These are phyloP conservation scores for Nomada hirtipes DNA, from an alignment of 2,888 invertebrate genomes.

Conservation along the genomic window DNA sequence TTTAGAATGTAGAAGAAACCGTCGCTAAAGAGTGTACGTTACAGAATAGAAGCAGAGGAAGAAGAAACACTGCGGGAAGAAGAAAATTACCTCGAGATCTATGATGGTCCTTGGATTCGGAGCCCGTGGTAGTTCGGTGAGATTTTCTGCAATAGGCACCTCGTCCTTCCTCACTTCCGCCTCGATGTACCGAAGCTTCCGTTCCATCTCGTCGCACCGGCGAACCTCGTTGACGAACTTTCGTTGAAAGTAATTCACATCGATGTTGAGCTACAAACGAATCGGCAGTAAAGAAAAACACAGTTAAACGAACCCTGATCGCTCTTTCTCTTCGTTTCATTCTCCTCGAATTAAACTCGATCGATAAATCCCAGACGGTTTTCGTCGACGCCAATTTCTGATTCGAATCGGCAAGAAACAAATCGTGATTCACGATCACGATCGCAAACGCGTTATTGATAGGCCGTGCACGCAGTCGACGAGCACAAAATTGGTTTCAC, in stretches of 20 bases:
- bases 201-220: constrained; percentile 96
- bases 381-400: neutral
- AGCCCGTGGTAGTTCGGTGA: constrained; percentile 86
- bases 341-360: neutral
- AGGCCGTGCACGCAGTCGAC: neutral
- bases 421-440: constrained; percentile 2
- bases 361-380: neutral
- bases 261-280: constrained; percentile 90
- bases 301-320: constrained; percentile 2
- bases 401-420: neutral
- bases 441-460: neutral
- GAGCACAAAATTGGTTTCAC: too few species aligned
- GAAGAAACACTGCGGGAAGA: constrained; percentile 2
- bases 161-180: constrained; percentile 93
- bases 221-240: constrained; percentile 96
- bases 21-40: too few species aligned
- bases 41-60: too few species aligned
- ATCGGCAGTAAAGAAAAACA: constrained; percentile 5
- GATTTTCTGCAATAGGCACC: constrained; percentile 89
- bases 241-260: constrained; percentile 95
- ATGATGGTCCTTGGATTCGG: constrained; percentile 94
- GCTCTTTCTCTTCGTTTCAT: neutral
- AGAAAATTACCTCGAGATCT: constrained; percentile 90
- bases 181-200: constrained; percentile 94
- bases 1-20: too few species aligned